These are phyloP conservation scores for Riptortus pedestris DNA, from an alignment of 1,140 invertebrate species.

Conservation along the genomic window DNA sequence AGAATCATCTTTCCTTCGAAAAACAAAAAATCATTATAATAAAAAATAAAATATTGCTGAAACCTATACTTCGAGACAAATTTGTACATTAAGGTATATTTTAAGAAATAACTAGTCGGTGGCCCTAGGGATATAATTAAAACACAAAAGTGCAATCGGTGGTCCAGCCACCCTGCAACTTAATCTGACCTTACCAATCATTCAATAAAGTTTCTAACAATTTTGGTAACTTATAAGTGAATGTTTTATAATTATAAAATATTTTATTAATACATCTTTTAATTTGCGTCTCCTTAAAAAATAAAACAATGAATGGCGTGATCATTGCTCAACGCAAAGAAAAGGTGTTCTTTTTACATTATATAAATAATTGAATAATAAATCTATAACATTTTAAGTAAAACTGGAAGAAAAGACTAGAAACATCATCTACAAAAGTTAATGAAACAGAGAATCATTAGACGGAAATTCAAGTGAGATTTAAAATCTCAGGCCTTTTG, in stretches of 20 bases:
- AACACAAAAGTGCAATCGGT: constrained; percentile 8
- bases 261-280: not conserved
- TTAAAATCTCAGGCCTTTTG: constrained; percentile 20
- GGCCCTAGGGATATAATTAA: not conserved
- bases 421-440: constrained; percentile 2
- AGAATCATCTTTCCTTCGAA: not conserved
- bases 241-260: constrained; percentile 7
- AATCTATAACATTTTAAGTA: constrained; percentile 7
- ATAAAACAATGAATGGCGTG: constrained; percentile 4
- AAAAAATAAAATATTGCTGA: not conserved
- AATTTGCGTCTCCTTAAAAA: constrained; percentile 1
- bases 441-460: constrained; percentile 6
- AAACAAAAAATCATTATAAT: not conserved
- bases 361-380: constrained; percentile 3
- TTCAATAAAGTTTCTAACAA: not conserved
- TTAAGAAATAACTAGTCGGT: constrained; percentile 5
- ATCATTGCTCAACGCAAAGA: not conserved
- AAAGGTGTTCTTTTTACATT: not conserved
- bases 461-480: constrained; percentile 24
- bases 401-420: constrained; percentile 6
- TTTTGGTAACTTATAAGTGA: constrained; percentile 12
- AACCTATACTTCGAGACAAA: no score
- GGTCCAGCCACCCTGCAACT: constrained; percentile 13
- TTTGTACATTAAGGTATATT: constrained; percentile 12
- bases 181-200: not conserved